Evolutionary conservation across 2,797 vertebrate genomes (phyloP).

Genomic region (Poliocrania exsul): DNA sequence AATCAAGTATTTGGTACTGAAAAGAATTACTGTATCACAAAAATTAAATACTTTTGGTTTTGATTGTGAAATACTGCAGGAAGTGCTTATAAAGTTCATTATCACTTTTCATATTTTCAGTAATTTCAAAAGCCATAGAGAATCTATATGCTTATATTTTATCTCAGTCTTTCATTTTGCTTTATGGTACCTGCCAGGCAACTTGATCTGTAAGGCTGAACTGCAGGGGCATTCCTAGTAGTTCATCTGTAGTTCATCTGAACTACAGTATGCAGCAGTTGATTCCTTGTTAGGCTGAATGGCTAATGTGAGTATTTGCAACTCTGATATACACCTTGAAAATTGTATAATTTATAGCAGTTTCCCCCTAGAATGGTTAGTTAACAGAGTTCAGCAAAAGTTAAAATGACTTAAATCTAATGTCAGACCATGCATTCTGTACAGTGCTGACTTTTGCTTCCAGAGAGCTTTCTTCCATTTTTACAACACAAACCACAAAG

Average conservation of each 20-base stretch:
- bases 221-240: not conserved
- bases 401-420: conserved; percentile 33
- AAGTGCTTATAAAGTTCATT: conserved; percentile 29
- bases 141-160: conserved; percentile 7
- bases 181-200: conserved; percentile 1
- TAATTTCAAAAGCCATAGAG: not conserved
- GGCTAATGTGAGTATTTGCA: not conserved
- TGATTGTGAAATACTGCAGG: not conserved
- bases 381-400: conserved; percentile 21
- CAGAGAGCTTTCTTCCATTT: not conserved
- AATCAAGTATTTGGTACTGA: not conserved
- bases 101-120: conserved; percentile 43
- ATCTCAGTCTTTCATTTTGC: not conserved
- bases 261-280: not conserved
- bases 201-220: conserved; percentile 7
- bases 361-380: conserved; percentile 1
- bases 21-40: not conserved
- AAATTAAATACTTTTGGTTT: not conserved
- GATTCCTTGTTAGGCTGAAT: conserved; percentile 13
- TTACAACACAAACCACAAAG: conserved; percentile 3
- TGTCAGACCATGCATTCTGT: not conserved
- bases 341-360: conserved; percentile 48
- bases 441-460: not conserved
- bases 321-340: conserved; percentile 43
- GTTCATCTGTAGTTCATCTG: conserved; percentile 38